Conservation (phyloP, 1,140 invertebrate species). For the Dendrolimus kikuchii region DNA sequence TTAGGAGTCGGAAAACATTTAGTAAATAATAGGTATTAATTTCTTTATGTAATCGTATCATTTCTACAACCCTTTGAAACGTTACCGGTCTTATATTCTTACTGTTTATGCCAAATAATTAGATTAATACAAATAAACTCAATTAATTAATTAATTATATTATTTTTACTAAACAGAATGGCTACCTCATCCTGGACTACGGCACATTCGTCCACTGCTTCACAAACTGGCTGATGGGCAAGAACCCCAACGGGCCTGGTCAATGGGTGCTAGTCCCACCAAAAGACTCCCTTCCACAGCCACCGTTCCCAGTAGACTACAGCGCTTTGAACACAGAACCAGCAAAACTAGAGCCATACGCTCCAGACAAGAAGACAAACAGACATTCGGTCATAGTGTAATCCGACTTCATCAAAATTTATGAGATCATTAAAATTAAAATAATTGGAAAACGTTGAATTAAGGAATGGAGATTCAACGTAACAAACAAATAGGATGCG, state of each 20-base stretch:
- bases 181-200: constrained; percentile 76
- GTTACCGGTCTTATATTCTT: too few relatives aligned
- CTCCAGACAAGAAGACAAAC: constrained; percentile 78
- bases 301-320: constrained; percentile 81
- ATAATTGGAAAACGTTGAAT: too few relatives aligned
- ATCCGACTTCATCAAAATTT: constrained; percentile 12
- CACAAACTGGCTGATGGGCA: constrained; percentile 80
- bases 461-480: too few relatives aligned
- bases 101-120: too few relatives aligned
- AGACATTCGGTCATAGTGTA: constrained; percentile 81
- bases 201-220: constrained; percentile 78
- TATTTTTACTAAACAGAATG: constrained; percentile 73
- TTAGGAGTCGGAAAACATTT: too few relatives aligned
- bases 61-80: too few relatives aligned
- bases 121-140: too few relatives aligned
- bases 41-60: too few relatives aligned
- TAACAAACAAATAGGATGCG: too few relatives aligned
- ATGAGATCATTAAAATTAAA: too few relatives aligned
- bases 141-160: not conserved
- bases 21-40: too few relatives aligned
- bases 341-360: constrained; percentile 79
- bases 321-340: constrained; percentile 80
- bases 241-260: constrained; percentile 81
- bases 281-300: constrained; percentile 70
- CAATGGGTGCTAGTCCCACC: constrained; percentile 80